Evolutionary conservation across 2,797 vertebrate genomes (phyloP).

Genomic region (Odontamblyopus rebecca): DNA sequence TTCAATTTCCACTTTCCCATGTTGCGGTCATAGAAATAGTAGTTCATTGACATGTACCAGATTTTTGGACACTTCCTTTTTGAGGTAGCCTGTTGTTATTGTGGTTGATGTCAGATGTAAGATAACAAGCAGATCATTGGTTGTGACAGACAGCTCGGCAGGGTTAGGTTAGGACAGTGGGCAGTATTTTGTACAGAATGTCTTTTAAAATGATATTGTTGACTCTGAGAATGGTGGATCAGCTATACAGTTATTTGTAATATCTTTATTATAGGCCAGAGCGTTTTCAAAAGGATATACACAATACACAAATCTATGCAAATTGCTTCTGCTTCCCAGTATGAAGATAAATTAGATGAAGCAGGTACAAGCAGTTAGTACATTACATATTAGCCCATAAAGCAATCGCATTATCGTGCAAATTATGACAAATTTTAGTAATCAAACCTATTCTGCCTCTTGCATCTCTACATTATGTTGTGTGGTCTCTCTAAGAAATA

Average conservation of each 20-base stretch:
- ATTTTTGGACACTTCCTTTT: background rate
- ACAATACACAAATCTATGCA: background rate
- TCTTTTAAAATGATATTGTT: background rate
- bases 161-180: slow-evolving; percentile 18
- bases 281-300: too few relatives aligned
- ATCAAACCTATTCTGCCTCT: background rate
- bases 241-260: too few relatives aligned
- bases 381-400: background rate
- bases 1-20: too few relatives aligned
- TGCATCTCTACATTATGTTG: background rate
- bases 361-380: background rate
- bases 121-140: too few relatives aligned
- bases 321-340: background rate
- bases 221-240: too few relatives aligned
- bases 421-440: background rate
- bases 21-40: background rate
- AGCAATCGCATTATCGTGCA: background rate
- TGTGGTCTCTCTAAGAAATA: background rate
- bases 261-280: too few relatives aligned
- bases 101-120: background rate
- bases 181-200: slow-evolving; percentile 12
- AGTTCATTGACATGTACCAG: background rate
- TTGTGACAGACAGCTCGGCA: too few relatives aligned
- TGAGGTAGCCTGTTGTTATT: background rate
- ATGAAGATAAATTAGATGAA: background rate